These are phyloP conservation scores for Osmerus mordax DNA, from an alignment of 2,113 vertebrate genomes.

Conservation along the genomic window DNA sequence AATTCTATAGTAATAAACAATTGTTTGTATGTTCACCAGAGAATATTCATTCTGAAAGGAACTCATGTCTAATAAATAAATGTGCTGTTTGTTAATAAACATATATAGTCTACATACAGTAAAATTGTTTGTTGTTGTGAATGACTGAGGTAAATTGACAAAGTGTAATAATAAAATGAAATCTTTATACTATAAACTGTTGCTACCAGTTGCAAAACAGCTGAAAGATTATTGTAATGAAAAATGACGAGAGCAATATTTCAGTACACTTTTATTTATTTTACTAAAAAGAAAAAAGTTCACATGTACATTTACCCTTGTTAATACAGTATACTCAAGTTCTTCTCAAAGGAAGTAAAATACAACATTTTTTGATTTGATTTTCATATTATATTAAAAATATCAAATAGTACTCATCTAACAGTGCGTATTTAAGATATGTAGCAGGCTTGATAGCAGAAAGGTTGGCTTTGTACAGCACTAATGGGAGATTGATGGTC, in stretches of 20 bases:
- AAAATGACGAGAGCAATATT: conserved; percentile 34
- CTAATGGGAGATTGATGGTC: conserved; percentile 28
- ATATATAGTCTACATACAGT: no score
- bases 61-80: no score
- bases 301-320: conserved; percentile 75
- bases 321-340: conserved; percentile 73
- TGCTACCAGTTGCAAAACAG: no score
- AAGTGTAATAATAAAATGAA: not conserved
- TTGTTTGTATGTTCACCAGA: no score
- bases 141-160: no score
- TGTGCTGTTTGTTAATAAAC: no score
- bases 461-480: conserved; percentile 58
- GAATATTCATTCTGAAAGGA: no score
- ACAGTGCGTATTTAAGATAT: conserved; percentile 71
- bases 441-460: conserved; percentile 68
- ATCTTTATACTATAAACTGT: not conserved
- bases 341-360: conserved; percentile 72
- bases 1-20: no score
- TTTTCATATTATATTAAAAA: conserved; percentile 78
- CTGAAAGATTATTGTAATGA: not conserved
- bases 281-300: conserved; percentile 67
- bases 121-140: no score
- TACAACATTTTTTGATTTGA: conserved; percentile 66
- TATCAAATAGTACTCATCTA: conserved; percentile 75
- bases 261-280: conserved; percentile 72